Evolutionary conservation across 2,113 vertebrate genomes (phyloP).

Genomic region (Pangasianodon gigas): DNA sequence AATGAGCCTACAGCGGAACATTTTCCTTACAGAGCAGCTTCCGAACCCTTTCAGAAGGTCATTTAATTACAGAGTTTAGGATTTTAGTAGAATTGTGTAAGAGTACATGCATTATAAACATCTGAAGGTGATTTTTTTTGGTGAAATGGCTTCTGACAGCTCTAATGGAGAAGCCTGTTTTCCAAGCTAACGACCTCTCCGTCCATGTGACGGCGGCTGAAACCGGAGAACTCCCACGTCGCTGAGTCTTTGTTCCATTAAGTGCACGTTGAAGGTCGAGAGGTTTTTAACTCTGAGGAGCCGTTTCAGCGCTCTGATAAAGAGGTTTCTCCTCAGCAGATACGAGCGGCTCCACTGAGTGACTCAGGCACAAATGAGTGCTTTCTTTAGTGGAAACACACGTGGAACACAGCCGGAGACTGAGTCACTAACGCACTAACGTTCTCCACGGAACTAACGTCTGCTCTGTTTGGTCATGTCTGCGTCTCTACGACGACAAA

Average conservation of each 20-base stretch:
- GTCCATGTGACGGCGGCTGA: not conserved
- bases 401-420: not conserved
- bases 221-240: not conserved
- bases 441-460: not conserved
- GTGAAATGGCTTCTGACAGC: not conserved
- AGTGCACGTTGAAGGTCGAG: not conserved
- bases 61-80: not conserved
- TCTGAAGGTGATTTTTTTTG: not conserved
- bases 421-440: not conserved
- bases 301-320: not conserved
- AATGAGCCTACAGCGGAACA: not conserved
- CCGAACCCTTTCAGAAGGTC: not conserved
- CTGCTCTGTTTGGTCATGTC: not conserved
- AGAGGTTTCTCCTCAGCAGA: not conserved
- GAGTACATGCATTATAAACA: not conserved
- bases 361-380: constrained; percentile 1
- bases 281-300: not conserved
- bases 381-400: constrained; percentile 24
- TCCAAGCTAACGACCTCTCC: not conserved
- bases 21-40: not conserved
- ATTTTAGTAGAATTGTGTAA: not conserved
- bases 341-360: not conserved
- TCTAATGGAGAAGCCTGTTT: not conserved
- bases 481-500: constrained; percentile 29
- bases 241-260: not conserved